Base-by-base conservation (phyloP, 2,888 invertebrate species). In the Neoascia interrupta region DNA sequence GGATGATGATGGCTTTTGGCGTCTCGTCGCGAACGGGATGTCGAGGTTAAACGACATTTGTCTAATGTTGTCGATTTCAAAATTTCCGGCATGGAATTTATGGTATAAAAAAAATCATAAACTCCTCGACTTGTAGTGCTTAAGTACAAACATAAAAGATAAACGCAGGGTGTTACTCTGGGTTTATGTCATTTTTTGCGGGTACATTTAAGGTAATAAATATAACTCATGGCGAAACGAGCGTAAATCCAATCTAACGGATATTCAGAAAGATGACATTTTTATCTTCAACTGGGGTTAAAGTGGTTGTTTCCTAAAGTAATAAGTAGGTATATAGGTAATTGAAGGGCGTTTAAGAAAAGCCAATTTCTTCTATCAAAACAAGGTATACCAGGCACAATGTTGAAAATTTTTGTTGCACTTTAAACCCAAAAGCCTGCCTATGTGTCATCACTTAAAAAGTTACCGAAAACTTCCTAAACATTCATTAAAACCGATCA, bases 21-120 rank as follows among this genome's bases (percentile, higher is more conserved):
- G 37, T 60, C 60, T 5, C 34, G 49, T 16, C 53, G 34, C 1
- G 10, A 23, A 18, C 15, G 43, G 15, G 10, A 5, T 13, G 21
- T 3, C 10, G 16, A 6, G 10, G 28, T 19, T 5, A 15, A 23
- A 51, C 47, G 58, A 39, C 68, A 58, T 69, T 51, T 37, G 39
- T 58, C 51, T 51, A 49, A 69, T 68, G 41, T 18, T 45, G 58
- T 68, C 49, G 68, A 69, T 43, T 51, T 41, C 34, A 26, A 69
- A 34, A 69, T 60, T 58, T 19, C 18, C 10, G 31, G 23, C 39
- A 34, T 47, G 49, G 56, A 49, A 68, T 68, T 68, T 58, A 68
- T 66, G 66, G 47, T 37, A 15, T 4, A 47, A 36, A 36, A 56
- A 49, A 37, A 58, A 31, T 39, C 56, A 56, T 61, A 43, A 11